These are phyloP conservation scores for Cairina moschata DNA, from an alignment of 2,113 vertebrate genomes.

Conservation along the genomic window DNA sequence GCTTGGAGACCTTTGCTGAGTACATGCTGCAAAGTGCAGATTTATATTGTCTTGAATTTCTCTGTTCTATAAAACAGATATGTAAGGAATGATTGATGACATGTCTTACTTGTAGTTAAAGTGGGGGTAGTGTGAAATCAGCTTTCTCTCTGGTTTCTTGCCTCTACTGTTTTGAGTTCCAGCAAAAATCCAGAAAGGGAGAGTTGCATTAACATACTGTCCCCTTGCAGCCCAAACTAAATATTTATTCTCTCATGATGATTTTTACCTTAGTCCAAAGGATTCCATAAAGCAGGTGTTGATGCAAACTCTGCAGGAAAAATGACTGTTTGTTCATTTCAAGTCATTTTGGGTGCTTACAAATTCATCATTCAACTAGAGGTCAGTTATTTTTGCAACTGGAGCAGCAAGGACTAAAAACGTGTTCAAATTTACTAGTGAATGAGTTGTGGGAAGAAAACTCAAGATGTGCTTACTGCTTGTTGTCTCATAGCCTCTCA, in stretches of 20 bases:
- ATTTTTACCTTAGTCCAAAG: slow-evolving; percentile 16
- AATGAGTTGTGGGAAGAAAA: neutral
- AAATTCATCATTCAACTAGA: neutral
- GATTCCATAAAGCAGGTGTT: neutral
- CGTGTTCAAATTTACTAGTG: neutral
- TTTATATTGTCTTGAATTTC: neutral
- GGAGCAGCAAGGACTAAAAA: neutral
- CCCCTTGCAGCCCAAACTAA: neutral
- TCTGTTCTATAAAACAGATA: neutral
- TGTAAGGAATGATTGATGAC: neutral
- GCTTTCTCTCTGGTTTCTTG: neutral
- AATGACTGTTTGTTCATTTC: slow-evolving; percentile 30
- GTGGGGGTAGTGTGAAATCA: neutral
- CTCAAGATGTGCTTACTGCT: neutral
- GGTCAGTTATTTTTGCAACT: neutral
- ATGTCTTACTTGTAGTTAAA: neutral
- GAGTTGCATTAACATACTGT: neutral
- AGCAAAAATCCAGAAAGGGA: neutral
- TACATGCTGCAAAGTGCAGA: neutral
- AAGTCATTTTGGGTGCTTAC: neutral
- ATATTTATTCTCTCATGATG: slow-evolving; percentile 43
- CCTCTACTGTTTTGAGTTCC: neutral
- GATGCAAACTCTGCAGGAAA: slow-evolving; percentile 15
- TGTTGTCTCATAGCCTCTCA: neutral
- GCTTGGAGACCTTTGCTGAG: neutral